A percentile compares a stretch with the other conserved stretches of the same genome.
Evolutionary conservation across 1,140 invertebrate species (phyloP).

Genomic region (Drosophila tristis): DNA sequence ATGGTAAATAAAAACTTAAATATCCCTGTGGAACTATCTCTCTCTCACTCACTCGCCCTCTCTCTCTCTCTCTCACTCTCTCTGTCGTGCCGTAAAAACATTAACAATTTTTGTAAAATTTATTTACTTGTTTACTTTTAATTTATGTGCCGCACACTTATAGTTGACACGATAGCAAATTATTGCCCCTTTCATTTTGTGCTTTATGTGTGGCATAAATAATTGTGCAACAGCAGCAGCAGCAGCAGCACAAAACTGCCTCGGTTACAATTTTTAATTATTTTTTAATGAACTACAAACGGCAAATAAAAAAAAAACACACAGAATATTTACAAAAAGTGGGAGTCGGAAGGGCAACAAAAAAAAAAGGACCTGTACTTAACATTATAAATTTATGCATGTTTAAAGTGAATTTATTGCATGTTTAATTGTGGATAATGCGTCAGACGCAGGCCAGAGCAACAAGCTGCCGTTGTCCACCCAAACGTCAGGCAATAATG

Average conservation of each 20-base stretch:
- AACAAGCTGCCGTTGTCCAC: conserved; percentile 2
- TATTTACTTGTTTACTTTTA: conserved; percentile 74
- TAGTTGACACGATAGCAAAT: conserved; percentile 74
- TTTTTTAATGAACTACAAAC: conserved; percentile 77
- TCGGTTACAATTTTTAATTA: conserved; percentile 80
- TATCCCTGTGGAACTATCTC: background rate
- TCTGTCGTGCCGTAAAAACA: background rate
- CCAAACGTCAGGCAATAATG: conserved; percentile 14
- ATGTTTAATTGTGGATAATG: conserved; percentile 66
- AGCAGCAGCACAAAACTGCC: conserved; percentile 59
- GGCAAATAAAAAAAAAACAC: conserved; percentile 15
- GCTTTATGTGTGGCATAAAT: conserved; percentile 73
- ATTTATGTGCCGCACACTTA: conserved; percentile 77
- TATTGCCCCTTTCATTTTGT: conserved; percentile 78
- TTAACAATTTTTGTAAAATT: conserved; percentile 55
- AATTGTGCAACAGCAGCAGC: conserved; percentile 70
- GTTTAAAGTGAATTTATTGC: conserved; percentile 75
- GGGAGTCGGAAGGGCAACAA: conserved; percentile 1
- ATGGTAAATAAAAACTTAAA: conserved; percentile 26
- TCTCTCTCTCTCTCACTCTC: no score
- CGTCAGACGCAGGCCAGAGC: conserved; percentile 34
- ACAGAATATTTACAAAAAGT: conserved; percentile 33
- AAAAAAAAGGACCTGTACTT: conserved; percentile 31
- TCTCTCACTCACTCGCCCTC: no score
- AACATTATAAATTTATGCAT: conserved; percentile 66